Conservation (phyloP, 2,113 vertebrate genomes). For the Prunella fulvescens region DNA sequence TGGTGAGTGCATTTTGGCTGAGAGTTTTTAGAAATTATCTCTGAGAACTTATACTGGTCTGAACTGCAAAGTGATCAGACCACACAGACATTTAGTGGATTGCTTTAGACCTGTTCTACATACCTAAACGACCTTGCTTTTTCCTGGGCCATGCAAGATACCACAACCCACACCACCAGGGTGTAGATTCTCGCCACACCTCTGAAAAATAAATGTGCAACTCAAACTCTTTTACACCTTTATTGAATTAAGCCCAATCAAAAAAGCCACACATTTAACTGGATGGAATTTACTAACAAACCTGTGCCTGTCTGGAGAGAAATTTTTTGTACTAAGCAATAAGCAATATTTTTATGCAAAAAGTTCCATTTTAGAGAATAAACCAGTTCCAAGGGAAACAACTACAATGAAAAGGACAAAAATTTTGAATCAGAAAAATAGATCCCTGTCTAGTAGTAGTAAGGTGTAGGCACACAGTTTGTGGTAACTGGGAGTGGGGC, state of each 20-base stretch:
- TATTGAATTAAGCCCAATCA: neutral
- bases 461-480: neutral
- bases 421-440: neutral
- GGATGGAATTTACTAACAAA: neutral
- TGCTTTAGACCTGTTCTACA: neutral
- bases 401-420: neutral
- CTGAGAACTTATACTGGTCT: neutral
- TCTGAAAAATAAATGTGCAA: neutral
- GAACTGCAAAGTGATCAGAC: neutral
- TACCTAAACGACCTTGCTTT: rapidly evolving
- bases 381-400: neutral
- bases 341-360: neutral
- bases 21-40: neutral
- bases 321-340: neutral
- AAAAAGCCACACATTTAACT: neutral
- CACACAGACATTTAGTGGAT: neutral
- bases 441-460: neutral
- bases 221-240: neutral
- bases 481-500: neutral
- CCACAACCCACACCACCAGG: neutral
- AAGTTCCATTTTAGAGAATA: neutral
- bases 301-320: neutral
- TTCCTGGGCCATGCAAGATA: neutral
- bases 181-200: neutral
- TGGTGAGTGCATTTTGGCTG: neutral